Evolutionary conservation across 2,113 vertebrate species (phyloP), one percentile per base, ranked within the genome.

Genomic region (Pelecanus crispus): DNA sequence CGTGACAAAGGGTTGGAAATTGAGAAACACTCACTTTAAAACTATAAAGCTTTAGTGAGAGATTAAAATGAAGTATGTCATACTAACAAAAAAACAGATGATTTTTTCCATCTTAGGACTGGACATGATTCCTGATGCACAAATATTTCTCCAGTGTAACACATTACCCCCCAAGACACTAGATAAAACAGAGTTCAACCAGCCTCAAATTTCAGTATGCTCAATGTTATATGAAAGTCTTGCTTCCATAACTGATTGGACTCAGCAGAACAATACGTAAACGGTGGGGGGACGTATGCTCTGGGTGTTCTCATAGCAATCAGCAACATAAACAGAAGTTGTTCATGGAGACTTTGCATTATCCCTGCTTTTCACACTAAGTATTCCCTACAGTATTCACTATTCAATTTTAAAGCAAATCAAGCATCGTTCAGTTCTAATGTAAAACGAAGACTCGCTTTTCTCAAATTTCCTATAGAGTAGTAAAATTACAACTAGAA

Each of bases 201-300:
- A 50, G 32, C 25, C 42, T 78, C 47, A 70, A 32, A 56, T 66
- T 40, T 40, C 40, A 40, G 28, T 28, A 66, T 74, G 63, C 24
- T 81, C 49, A n/a, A 31, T 21, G 9, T 34, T 88, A 21, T 4
- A 73, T 9, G 6, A 4, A 94, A 86, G 19, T 77, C 38, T 34
- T 71, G 29, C 29, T 86, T 70, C n/a, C 42, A 4, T 19, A 84
- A 78, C 29, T 44, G 45, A 40, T 8, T 32, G 42, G 22, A 84
- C n/a, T 56, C 36, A 55, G 25, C 47, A 91, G 29, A 88, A 78
- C 34, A 78, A n/a, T 0, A 81, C 0, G 0, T 34, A 47, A 74
- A 50, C 0, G 1, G 19, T 6, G 11, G 6, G 16, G 4, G 9
- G 5, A 77, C 1, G 1, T 53, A 73, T 16, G 32, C n/a, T n/a